Evolutionary conservation across 2,888 invertebrate species (phyloP), one percentile per base, ranked within the genome.

Genomic region (Cotesia congregata): DNA sequence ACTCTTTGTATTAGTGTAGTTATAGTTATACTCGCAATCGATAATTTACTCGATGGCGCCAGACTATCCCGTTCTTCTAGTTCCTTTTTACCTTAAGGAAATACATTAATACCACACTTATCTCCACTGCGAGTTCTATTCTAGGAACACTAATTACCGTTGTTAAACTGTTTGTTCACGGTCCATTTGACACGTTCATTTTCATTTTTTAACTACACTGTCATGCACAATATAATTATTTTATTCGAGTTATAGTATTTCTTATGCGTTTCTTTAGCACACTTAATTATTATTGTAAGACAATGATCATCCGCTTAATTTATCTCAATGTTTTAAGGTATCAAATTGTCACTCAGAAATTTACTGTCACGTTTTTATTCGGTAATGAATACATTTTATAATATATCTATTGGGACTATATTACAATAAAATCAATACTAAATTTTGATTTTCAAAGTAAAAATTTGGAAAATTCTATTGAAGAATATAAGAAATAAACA

Each of bases 31-130:
- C 30, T 30, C 2, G 50, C 61, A 72, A 72, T 72, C 72, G 40
- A 64, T 40, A 72, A 72, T 72, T 72, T 72, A 62, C 61, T 72
- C 39, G 17, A 62, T 72, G 72, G 72, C 72, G 72, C 72, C 72
- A 72, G 72, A 70, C 70, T 70, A 30, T 59, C 70, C 30, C 30
- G 40, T 6, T 20, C 70, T 12, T 70, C 60, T 60, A 61, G 20
- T 70, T 70, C 59, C 60, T 70, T 69, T 69, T 59, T 69, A 60
- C 71, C 60, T 64, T 61, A 30, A 60, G 30, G 17, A 65, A 15
- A 65, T 64, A 73, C 20, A 59, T 50, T 61, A 15, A 39, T 67
- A 38, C 38, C 38, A n/a, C 39, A 40, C 6, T 40, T 39, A 67
- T 67, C 39, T 15, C 40, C 60, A 30, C 30, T 30, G 3, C 30